These are phyloP conservation scores for Pionites leucogaster DNA, from an alignment of 2,113 vertebrate genomes.

Conservation along the genomic window DNA sequence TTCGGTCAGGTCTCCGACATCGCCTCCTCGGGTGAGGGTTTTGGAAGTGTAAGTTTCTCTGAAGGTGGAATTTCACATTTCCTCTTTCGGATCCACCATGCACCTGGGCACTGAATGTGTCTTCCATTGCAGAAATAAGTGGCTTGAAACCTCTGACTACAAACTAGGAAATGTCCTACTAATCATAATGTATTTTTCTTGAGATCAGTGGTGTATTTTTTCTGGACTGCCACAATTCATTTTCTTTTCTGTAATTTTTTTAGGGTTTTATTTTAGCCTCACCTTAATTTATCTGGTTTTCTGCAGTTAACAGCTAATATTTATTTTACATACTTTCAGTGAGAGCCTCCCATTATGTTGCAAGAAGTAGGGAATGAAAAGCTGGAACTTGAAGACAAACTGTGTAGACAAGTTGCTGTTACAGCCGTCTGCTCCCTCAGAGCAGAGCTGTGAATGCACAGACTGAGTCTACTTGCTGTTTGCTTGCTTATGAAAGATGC, in stretches of 20 bases:
- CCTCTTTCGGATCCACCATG: not conserved
- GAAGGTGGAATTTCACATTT: not conserved
- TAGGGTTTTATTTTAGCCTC: not conserved
- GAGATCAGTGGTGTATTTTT: not conserved
- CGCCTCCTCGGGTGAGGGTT: not conserved
- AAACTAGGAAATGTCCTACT: not conserved
- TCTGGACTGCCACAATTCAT: not conserved
- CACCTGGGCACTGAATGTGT: not conserved
- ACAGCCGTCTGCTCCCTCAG: not conserved
- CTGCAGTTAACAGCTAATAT: not conserved
- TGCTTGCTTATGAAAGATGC: not conserved
- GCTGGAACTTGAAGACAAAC: not conserved
- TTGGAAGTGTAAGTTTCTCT: not conserved
- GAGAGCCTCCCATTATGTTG: not conserved
- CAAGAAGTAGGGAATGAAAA: not conserved
- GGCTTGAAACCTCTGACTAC: not conserved
- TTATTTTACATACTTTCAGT: not conserved
- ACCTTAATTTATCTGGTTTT: not conserved
- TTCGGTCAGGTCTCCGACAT: not conserved
- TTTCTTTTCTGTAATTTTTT: not conserved
- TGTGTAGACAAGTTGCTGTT: not conserved
- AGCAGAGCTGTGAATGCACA: not conserved
- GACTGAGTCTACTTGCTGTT: not conserved
- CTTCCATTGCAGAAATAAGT: not conserved
- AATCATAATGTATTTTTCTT: not conserved